Conservation (phyloP, 1,140 invertebrate genomes). For the Drosophila sp. region DNA sequence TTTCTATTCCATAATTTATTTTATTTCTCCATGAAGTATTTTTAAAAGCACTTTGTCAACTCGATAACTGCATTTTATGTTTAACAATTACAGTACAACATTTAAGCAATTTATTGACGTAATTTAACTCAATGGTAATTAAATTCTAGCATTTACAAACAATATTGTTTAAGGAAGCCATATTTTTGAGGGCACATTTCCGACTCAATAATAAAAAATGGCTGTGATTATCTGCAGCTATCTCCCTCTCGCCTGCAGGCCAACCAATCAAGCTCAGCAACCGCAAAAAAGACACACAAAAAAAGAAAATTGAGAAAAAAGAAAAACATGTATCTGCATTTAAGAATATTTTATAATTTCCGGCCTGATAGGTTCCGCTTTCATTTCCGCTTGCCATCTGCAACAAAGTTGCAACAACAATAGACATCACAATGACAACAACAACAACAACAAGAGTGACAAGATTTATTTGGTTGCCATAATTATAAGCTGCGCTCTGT, state of each 20-base stretch:
- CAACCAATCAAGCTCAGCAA: conserved; percentile 12
- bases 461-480: conserved; percentile 53
- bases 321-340: conserved; percentile 36
- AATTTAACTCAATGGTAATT: too few species aligned
- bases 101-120: too few species aligned
- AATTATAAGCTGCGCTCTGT: conserved; percentile 74
- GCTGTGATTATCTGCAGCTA: background rate
- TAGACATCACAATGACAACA: conserved; percentile 18
- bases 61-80: too few species aligned
- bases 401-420: conserved; percentile 32
- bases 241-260: background rate
- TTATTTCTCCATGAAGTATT: too few species aligned
- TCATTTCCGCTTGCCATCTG: conserved; percentile 64
- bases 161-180: background rate
- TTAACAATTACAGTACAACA: too few species aligned
- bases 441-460: conserved; percentile 26
- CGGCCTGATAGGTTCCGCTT: conserved; percentile 45
- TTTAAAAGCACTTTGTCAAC: too few species aligned
- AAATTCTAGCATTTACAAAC: too few species aligned
- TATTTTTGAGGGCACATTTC: conserved; percentile 8
- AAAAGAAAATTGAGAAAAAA: conserved; percentile 1
- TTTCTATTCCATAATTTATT: too few species aligned
- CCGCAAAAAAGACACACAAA: conserved; percentile 2
- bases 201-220: conserved; percentile 14
- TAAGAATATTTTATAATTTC: conserved; percentile 66